A percentile compares a stretch with the other conserved stretches of the same genome.
Evolutionary conservation across 2,113 vertebrate species (phyloP).

Genomic region (Cacatua alba): DNA sequence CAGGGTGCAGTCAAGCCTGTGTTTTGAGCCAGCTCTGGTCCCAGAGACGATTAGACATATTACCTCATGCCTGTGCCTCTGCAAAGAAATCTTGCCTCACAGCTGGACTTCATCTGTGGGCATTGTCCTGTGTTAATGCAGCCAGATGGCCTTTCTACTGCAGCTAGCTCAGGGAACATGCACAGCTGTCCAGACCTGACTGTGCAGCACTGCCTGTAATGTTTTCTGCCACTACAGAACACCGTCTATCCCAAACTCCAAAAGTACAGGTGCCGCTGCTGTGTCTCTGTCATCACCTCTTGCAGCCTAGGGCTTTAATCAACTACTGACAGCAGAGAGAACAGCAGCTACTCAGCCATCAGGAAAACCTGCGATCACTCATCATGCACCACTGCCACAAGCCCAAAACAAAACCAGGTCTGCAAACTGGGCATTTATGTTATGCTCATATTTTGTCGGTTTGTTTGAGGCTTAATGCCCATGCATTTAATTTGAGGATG

Average conservation of each 20-base stretch:
- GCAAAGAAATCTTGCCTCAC: neutral
- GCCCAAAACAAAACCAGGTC: neutral
- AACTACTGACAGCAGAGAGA: slow-evolving; percentile 12
- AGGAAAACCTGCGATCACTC: neutral
- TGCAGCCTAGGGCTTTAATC: slow-evolving; percentile 23
- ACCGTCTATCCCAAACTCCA: neutral
- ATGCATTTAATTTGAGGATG: slow-evolving; percentile 46
- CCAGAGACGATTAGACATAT: neutral
- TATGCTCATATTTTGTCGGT: neutral
- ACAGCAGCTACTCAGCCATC: neutral
- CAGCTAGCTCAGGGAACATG: neutral
- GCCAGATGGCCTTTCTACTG: neutral
- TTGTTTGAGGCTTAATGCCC: slow-evolving; percentile 55
- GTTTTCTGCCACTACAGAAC: neutral
- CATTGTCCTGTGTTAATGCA: neutral
- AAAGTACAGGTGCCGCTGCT: neutral
- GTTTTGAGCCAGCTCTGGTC: neutral
- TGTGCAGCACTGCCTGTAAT: neutral
- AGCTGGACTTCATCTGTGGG: neutral
- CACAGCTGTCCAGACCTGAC: neutral
- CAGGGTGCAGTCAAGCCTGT: neutral
- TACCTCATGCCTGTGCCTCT: neutral
- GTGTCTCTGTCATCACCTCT: neutral
- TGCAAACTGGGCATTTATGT: neutral
- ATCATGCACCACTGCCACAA: neutral